phyloP scores from a whole-genome alignment of 2,113 vertebrate genomes.

The Varanus komodoensis region DNA sequence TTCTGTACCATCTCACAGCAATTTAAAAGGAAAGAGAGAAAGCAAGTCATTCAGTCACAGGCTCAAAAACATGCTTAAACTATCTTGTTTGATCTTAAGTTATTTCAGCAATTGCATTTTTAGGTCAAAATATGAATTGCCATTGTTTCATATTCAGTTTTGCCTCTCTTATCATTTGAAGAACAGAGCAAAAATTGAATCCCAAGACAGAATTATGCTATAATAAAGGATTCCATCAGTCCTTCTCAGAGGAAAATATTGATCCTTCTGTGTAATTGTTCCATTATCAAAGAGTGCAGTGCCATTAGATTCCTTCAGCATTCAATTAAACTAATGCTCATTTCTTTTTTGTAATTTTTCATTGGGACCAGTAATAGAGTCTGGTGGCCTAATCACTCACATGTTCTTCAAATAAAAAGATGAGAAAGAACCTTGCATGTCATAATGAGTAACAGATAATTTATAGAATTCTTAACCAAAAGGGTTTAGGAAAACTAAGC shows the following conservation, averaged over 20 bases:
- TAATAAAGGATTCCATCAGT: neutral
- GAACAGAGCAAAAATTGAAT: constrained; percentile 15
- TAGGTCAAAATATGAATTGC: constrained; percentile 4
- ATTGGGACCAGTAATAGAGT: constrained; percentile 19
- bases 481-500: neutral
- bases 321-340: constrained; percentile 37
- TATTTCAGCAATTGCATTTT: neutral
- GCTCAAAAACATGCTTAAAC: neutral
- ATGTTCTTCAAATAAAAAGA: neutral
- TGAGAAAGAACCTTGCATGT: neutral
- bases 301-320: constrained; percentile 33
- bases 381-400: constrained; percentile 27
- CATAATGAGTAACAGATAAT: constrained; percentile 17
- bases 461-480: neutral
- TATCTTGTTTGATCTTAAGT: neutral
- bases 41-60: neutral
- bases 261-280: constrained; percentile 45
- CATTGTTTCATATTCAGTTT: neutral
- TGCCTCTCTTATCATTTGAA: constrained; percentile 35
- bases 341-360: constrained; percentile 25
- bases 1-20: neutral
- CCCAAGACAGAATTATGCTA: constrained; percentile 24
- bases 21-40: neutral
- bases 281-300: constrained; percentile 45
- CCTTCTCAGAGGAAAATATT: constrained; percentile 36